Evolutionary conservation across 2,113 vertebrate genomes (phyloP).

Genomic region (Cygnus atratus): DNA sequence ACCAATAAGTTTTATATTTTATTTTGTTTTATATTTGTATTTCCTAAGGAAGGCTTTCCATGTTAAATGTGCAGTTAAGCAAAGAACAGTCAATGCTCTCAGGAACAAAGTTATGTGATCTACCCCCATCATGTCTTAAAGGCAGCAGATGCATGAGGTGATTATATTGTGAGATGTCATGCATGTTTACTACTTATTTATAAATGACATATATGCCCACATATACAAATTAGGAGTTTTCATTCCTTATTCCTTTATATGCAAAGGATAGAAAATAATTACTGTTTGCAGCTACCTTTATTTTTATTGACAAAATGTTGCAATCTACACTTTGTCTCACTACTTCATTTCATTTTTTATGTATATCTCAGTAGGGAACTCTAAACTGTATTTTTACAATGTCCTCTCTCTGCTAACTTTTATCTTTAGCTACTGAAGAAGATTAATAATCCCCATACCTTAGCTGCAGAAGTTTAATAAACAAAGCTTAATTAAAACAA

Average conservation of each 20-base stretch:
- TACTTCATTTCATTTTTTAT: constrained; percentile 38
- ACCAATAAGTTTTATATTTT: neutral
- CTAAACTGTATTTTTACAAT: constrained; percentile 48
- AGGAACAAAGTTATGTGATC: neutral
- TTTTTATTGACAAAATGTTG: constrained; percentile 27
- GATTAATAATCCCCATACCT: constrained; percentile 56
- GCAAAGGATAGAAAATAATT: neutral
- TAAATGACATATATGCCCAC: neutral
- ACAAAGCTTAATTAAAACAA: constrained; percentile 65
- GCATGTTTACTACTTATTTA: neutral
- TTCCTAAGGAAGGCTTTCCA: neutral
- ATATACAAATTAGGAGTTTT: neutral
- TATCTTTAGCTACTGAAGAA: constrained; percentile 49
- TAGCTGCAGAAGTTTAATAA: constrained; percentile 59
- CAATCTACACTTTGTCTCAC: neutral
- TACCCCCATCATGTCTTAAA: neutral
- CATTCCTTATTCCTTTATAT: neutral
- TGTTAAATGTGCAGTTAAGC: neutral
- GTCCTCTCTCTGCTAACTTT: constrained; percentile 36
- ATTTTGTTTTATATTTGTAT: neutral
- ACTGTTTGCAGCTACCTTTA: neutral
- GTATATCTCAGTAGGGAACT: constrained; percentile 17
- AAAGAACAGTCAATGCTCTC: neutral
- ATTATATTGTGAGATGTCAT: neutral
- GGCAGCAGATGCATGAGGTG: neutral